These are phyloP conservation scores for Lithobates sylvaticus DNA, from an alignment of 2,797 vertebrate species.

Conservation along the genomic window DNA sequence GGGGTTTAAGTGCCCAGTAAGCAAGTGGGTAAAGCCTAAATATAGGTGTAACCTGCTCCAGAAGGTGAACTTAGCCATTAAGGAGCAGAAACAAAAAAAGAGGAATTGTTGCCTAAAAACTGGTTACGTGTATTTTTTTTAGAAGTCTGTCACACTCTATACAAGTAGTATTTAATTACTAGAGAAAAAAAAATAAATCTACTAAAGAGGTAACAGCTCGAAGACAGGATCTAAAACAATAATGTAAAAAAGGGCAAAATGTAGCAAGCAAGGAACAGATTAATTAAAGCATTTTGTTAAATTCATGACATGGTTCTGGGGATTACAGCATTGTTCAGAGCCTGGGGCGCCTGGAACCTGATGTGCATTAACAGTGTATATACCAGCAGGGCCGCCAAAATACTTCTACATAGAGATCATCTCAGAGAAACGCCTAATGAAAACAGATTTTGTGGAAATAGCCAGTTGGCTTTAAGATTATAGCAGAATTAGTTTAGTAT, in stretches of 20 bases:
- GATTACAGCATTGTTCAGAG: constrained; percentile 70
- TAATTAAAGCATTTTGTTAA: constrained; percentile 69
- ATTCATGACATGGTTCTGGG: constrained; percentile 71
- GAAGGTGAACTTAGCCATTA: too few species aligned
- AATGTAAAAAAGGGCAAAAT: constrained; percentile 68
- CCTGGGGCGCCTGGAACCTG: constrained; percentile 31
- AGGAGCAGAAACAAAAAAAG: too few species aligned
- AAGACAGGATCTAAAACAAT: constrained; percentile 42
- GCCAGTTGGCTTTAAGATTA: constrained; percentile 28
- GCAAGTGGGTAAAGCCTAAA: too few species aligned
- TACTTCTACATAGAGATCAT: constrained; percentile 36
- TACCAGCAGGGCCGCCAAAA: constrained; percentile 26
- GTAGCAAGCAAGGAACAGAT: constrained; percentile 65
- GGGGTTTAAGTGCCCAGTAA: too few species aligned
- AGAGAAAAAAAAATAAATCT: neutral
- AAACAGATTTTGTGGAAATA: constrained; percentile 12
- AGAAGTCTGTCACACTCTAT: neutral
- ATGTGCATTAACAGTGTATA: constrained; percentile 41
- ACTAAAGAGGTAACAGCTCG: constrained; percentile 11
- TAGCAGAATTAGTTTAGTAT: constrained; percentile 29
- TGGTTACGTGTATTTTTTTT: too few species aligned
- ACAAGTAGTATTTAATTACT: constrained; percentile 50
- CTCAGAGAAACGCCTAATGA: constrained; percentile 37
- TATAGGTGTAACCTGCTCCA: too few species aligned
- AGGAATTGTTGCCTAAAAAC: too few species aligned